Percentiles rank a stretch among this genome's conserved stretches.
Evolutionary conservation across 2,113 vertebrate genomes (phyloP).

Genomic region (Daboia siamensis): DNA sequence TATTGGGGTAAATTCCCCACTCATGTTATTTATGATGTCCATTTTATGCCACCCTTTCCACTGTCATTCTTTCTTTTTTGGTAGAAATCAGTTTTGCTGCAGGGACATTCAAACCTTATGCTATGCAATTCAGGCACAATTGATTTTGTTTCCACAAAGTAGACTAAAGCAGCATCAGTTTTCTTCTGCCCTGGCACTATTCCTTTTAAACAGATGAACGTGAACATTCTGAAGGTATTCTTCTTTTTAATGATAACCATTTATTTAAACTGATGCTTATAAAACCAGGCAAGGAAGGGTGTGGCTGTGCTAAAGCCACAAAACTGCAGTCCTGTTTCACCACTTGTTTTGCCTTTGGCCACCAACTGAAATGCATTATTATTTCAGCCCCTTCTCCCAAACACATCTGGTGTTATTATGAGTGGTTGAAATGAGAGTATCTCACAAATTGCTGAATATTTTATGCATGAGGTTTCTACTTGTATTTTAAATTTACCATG

Average conservation of each 20-base stretch:
- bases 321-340: background rate
- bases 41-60: background rate
- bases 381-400: background rate
- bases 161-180: background rate
- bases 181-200: background rate
- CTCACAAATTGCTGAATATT: background rate
- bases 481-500: background rate
- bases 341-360: background rate
- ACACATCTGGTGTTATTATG: background rate
- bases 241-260: background rate
- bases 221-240: background rate
- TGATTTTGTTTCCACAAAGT: background rate
- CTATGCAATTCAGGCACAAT: background rate
- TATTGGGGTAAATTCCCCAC: background rate
- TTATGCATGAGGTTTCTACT: background rate
- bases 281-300: background rate
- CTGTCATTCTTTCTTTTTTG: background rate
- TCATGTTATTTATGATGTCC: background rate
- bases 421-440: background rate
- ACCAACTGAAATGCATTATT: background rate
- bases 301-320: background rate
- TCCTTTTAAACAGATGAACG: background rate
- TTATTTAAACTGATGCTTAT: background rate
- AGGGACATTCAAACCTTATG: background rate
- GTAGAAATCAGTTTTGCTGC: background rate